Evolutionary conservation across 2,888 invertebrate genomes (phyloP), one percentile per base, ranked within the genome.

Genomic region (Pedicia rivosa): DNA sequence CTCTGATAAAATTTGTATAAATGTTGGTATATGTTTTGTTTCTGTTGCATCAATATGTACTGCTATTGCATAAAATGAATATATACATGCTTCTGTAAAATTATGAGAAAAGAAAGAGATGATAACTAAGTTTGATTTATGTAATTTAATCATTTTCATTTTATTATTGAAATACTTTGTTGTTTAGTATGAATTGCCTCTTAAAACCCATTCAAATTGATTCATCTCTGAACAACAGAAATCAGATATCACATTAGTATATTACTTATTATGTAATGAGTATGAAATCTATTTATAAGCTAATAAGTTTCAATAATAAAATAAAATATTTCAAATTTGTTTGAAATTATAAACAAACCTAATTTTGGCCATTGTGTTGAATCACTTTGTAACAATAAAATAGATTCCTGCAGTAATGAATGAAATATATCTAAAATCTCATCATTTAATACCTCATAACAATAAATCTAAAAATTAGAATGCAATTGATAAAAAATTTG

Each of bases 381-480:
- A 47, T 59, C 50, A 10, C 49, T 47, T 41, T 57, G 55, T 44
- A 65, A 48, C 44, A 65, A 55, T 37, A 57, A 49, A 25, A 73
- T 58, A 1, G 70, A 64, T 45, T 68, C 66, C 41, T 67, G 67
- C 35, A 83, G 53, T 46, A 77, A 70, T 5, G 65, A 64, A 38
- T 74, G 74, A 44, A 90, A 67, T 37, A 80, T 69, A 42, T 74
- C 65, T 46, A 88, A 63, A 50, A 87, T 72, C 52, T 73, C 70
- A 28, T 76, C 70, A 43, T 78, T 73, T n/a, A 91, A 62, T 5
- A 91, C 74, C 48, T 75, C 77, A 60, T 78, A 84, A 57, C 88
- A 86, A 57, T 90, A 88, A 68, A 83, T 78, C 80, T 80, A 55
- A 7, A 55, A 49, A 39, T 41, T 43, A 45, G 40, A 31, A 42